phyloP scores from a whole-genome alignment of 2,797 vertebrate genomes.

The Rachycentron canadum region DNA sequence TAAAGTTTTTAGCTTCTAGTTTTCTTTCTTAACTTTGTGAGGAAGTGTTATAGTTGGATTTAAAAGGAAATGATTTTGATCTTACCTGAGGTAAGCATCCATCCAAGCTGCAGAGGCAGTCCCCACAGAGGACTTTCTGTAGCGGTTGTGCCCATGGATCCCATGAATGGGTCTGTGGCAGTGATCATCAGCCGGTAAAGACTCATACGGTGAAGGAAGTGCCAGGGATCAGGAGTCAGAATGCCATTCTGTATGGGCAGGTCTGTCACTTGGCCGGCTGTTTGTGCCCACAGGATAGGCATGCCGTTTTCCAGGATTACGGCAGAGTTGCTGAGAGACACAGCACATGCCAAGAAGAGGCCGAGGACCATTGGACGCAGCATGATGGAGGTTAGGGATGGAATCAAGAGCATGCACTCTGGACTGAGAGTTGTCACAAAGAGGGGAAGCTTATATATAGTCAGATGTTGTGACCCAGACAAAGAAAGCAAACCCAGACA shows the following conservation, averaged over 20 bases:
- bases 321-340: conserved; percentile 52
- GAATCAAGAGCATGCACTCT: conserved; percentile 8
- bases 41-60: too few species aligned
- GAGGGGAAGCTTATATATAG: conserved; percentile 33
- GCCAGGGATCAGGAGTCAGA: conserved; percentile 85
- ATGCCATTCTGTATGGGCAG: conserved; percentile 68
- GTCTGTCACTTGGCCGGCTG: conserved; percentile 68
- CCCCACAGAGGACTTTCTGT: conserved; percentile 89
- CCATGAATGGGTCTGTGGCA: conserved; percentile 84
- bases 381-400: conserved; percentile 44
- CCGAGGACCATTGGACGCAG: conserved; percentile 1
- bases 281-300: conserved; percentile 85
- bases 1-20: too few species aligned
- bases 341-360: conserved; percentile 57
- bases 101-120: conserved; percentile 88
- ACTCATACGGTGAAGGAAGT: conserved; percentile 85
- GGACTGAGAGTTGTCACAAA: conserved; percentile 1
- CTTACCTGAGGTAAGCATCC: conserved; percentile 90
- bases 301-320: conserved; percentile 66
- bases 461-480: neutral
- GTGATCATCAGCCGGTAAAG: conserved; percentile 85
- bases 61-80: neutral
- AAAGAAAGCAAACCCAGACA: conserved; percentile 12
- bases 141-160: conserved; percentile 77
- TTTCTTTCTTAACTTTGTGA: neutral